A percentile compares a stretch with the other conserved stretches of the same genome.
These are phyloP conservation scores for Pentamera pediparva DNA, from an alignment of 53 echinoderm and acorn worm genomes.

Conservation along the genomic window DNA sequence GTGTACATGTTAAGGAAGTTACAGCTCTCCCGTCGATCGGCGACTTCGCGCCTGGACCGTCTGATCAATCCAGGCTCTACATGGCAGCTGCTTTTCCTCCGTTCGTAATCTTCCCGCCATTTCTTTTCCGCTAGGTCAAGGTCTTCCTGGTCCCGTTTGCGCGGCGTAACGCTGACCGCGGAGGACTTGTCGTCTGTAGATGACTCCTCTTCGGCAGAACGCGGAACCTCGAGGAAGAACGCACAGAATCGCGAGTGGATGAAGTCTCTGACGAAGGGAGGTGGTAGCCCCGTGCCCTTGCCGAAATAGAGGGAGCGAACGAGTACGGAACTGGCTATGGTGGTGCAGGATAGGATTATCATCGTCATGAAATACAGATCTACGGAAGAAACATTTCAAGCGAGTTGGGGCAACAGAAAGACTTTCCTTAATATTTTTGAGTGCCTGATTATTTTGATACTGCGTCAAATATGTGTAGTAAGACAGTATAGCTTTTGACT, in stretches of 20 bases:
- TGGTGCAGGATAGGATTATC: constrained; percentile 13
- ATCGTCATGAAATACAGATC: constrained; percentile 11
- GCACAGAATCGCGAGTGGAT: constrained; percentile 15
- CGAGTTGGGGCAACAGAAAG: no score
- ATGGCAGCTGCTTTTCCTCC: no score
- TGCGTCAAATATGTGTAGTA: no score
- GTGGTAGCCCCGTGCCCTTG: constrained; percentile 2
- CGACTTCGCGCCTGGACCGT: no score
- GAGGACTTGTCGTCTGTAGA: not conserved
- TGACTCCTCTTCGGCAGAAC: not conserved
- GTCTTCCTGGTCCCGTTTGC: no score
- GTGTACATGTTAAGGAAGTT: not conserved
- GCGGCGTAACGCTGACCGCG: not conserved
- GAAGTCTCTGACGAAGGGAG: not conserved
- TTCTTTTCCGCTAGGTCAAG: not conserved
- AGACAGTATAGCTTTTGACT: no score
- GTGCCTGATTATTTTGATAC: no score
- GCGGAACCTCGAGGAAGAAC: not conserved
- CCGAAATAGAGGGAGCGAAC: constrained; percentile 26
- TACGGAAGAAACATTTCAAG: no score
- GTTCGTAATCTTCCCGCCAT: not conserved
- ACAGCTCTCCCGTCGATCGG: not conserved
- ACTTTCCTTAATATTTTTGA: no score
- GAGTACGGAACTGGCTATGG: constrained; percentile 5
- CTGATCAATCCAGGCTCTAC: no score